phyloP scores from a whole-genome alignment of 2,888 invertebrate species.

The Drosophila differens region DNA sequence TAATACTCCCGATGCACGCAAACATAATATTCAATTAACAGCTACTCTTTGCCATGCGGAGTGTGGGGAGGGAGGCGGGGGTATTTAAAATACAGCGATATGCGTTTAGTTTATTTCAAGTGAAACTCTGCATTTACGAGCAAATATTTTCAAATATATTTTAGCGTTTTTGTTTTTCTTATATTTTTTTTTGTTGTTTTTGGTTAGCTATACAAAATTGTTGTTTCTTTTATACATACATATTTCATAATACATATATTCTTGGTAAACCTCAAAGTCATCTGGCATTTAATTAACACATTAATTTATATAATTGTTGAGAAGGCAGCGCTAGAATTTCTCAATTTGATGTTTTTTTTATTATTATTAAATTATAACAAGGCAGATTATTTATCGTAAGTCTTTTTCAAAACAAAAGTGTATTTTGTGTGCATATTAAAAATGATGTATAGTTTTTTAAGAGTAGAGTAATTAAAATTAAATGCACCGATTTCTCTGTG shows the following conservation, averaged over 20 bases:
- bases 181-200: conserved; percentile 5
- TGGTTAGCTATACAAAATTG: conserved; percentile 49
- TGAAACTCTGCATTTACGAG: conserved; percentile 55
- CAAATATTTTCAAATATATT: conserved; percentile 49
- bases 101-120: conserved; percentile 68
- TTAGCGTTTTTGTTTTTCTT: conserved; percentile 44
- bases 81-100: conserved; percentile 81
- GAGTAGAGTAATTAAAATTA: conserved; percentile 56
- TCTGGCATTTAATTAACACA: conserved; percentile 36
- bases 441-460: conserved; percentile 25
- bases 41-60: conserved; percentile 44
- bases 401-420: conserved; percentile 19
- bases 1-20: conserved; percentile 19
- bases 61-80: conserved; percentile 37
- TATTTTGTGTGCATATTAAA: conserved; percentile 58
- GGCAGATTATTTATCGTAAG: conserved; percentile 5
- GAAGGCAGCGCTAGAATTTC: conserved; percentile 44
- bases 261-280: conserved; percentile 34
- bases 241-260: conserved; percentile 18
- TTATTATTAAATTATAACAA: conserved; percentile 17
- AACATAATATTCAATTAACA: conserved; percentile 23
- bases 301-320: conserved; percentile 22
- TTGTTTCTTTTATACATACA: conserved; percentile 25
- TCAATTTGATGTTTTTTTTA: conserved; percentile 12
- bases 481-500: conserved; percentile 71